Conservation (phyloP, 2,888 invertebrate genomes). For the Muschampia plurimacula region DNA sequence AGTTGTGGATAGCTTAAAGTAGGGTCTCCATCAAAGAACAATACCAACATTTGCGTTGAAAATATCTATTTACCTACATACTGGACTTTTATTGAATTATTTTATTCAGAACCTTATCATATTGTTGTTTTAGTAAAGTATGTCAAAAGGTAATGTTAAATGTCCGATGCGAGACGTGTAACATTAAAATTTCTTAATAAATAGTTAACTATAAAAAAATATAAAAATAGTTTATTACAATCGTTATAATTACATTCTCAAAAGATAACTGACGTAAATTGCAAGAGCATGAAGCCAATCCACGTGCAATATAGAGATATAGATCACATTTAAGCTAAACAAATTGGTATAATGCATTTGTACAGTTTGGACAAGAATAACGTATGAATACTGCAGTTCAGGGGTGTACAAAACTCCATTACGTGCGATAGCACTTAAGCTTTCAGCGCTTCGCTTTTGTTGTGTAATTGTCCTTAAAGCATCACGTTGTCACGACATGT, state of each 20-base stretch:
- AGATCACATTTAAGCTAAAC: neutral
- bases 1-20: no score
- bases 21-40: no score
- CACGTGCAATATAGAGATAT: neutral
- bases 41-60: no score
- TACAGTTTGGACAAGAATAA: neutral
- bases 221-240: no score
- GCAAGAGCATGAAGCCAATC: neutral
- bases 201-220: no score
- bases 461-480: neutral
- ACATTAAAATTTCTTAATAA: neutral
- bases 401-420: neutral
- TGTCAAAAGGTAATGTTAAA: no score
- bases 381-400: neutral
- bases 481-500: conserved; percentile 58
- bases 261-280: neutral
- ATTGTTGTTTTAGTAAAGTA: no score
- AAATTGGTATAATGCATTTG: neutral
- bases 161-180: no score
- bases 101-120: no score
- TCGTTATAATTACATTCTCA: no score
- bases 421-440: neutral
- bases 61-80: no score
- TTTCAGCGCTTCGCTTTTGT: conserved; percentile 37
- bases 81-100: no score